Evolutionary conservation across 2,888 invertebrate genomes (phyloP).

Genomic region (Baccha elongata): DNA sequence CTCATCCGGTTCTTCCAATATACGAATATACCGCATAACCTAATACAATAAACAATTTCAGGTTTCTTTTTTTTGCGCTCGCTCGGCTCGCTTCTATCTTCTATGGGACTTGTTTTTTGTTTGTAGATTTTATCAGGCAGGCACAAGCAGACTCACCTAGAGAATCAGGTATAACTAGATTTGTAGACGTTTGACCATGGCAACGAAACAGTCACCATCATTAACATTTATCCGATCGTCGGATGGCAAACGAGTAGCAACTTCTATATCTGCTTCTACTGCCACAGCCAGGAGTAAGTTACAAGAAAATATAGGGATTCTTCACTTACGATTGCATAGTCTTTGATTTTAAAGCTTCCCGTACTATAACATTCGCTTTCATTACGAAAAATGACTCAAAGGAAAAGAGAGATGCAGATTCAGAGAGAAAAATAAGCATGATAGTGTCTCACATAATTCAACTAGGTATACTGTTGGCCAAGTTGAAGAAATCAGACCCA

Average conservation of each 20-base stretch:
- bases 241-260: background rate
- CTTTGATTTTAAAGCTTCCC: constrained; percentile 51
- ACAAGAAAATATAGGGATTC: background rate
- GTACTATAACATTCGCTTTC: constrained; percentile 65
- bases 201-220: constrained; percentile 43
- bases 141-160: constrained; percentile 44
- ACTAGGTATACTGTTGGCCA: constrained; percentile 1
- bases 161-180: constrained; percentile 71
- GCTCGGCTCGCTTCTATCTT: constrained; percentile 20
- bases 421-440: constrained; percentile 1
- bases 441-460: constrained; percentile 17
- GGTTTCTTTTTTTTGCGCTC: constrained; percentile 53
- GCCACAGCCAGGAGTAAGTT: constrained; percentile 4
- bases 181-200: constrained; percentile 63
- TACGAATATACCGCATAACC: constrained; percentile 65
- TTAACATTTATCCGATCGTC: constrained; percentile 24
- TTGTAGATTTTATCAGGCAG: constrained; percentile 3
- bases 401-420: constrained; percentile 37
- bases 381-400: constrained; percentile 35
- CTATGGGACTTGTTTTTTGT: constrained; percentile 18
- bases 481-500: background rate
- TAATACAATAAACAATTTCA: constrained; percentile 67
- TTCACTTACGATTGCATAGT: constrained; percentile 25
- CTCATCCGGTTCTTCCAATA: constrained; percentile 54
- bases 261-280: background rate